Percentiles rank a stretch among this genome's conserved stretches.
Evolutionary conservation across 2,797 vertebrate species (phyloP).

Genomic region (Mormyrus proboscirostris): DNA sequence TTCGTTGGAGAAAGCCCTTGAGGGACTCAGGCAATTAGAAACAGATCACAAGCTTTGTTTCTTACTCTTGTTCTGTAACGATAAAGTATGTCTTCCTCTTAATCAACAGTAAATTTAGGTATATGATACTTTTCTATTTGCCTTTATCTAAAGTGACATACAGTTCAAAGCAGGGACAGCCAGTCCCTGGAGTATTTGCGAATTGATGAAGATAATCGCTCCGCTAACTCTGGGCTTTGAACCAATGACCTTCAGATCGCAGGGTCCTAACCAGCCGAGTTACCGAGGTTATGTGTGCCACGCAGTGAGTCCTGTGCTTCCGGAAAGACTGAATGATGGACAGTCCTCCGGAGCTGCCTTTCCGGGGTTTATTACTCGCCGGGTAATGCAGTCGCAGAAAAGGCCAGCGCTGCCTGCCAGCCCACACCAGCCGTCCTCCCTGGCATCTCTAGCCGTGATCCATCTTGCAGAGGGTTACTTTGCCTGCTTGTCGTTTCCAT

Average conservation of each 20-base stretch:
- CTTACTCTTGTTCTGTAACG: background rate
- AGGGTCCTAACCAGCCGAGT: background rate
- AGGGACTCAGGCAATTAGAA: conserved; percentile 14
- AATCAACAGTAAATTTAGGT: background rate
- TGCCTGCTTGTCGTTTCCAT: background rate
- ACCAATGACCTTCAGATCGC: background rate
- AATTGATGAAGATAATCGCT: background rate
- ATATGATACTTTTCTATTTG: background rate
- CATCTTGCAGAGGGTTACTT: background rate
- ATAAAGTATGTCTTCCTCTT: background rate
- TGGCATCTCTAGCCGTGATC: background rate
- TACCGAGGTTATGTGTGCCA: background rate
- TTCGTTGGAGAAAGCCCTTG: background rate
- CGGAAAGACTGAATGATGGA: background rate
- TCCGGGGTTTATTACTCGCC: background rate
- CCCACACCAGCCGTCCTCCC: background rate
- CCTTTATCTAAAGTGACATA: background rate
- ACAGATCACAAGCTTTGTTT: conserved; percentile 9
- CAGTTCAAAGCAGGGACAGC: background rate
- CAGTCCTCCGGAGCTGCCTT: background rate
- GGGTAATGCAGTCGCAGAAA: background rate
- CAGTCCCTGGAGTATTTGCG: background rate
- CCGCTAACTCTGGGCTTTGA: background rate
- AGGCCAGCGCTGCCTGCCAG: background rate
- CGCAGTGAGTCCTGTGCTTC: background rate